These are phyloP conservation scores for Tragelaphus strepsiceros DNA, from an alignment of 2,113 vertebrate genomes.

Conservation along the genomic window DNA sequence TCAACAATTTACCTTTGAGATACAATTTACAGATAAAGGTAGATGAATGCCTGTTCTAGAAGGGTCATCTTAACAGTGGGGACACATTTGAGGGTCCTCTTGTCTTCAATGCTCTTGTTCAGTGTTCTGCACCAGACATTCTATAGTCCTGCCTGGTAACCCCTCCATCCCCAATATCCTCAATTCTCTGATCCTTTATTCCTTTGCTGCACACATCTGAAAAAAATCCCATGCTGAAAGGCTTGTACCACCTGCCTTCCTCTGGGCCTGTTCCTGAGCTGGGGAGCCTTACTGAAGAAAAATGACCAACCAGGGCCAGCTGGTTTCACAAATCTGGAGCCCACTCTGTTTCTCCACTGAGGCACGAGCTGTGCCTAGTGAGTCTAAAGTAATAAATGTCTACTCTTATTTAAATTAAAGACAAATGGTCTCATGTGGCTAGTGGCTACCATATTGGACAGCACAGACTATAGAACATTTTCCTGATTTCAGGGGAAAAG, in stretches of 20 bases:
- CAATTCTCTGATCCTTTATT: not conserved
- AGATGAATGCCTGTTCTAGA: not conserved
- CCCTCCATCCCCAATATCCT: not conserved
- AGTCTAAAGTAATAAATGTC: not conserved
- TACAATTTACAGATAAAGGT: not conserved
- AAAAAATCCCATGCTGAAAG: not conserved
- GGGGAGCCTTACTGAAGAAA: not conserved
- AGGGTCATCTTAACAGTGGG: not conserved
- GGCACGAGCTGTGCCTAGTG: not conserved
- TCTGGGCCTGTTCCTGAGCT: not conserved
- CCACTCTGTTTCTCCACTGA: not conserved
- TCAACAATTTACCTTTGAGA: not conserved
- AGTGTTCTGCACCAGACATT: not conserved
- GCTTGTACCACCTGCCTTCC: not conserved
- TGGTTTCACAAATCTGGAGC: not conserved
- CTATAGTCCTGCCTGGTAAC: not conserved
- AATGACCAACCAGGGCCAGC: not conserved
- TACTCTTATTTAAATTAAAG: not conserved
- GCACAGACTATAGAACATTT: not conserved
- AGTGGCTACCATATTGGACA: not conserved
- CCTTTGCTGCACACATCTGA: not conserved
- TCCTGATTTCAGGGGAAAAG: not conserved
- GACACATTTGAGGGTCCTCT: not conserved
- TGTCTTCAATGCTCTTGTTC: not conserved
- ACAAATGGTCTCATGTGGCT: not conserved